Evolutionary conservation across 2,113 vertebrate genomes (phyloP), one percentile per base, ranked within the genome.

Genomic region (Chionomys nivalis): DNA sequence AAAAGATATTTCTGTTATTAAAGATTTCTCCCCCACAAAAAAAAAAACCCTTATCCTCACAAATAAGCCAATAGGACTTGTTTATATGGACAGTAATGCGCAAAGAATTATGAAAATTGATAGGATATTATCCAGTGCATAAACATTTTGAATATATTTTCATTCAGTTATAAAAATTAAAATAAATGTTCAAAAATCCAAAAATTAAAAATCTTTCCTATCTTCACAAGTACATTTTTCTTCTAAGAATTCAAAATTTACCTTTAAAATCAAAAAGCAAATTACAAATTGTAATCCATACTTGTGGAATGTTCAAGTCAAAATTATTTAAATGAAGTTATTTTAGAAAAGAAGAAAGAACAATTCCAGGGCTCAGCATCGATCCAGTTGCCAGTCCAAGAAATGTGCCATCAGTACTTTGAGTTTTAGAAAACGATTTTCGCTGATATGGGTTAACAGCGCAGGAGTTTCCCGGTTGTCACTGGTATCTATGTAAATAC

Each of bases 251-350:
- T 76, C 12, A 65, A 72, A 89, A 52, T 91, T 47, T 39, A 73
- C 39, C 39, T 95, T 95, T 93, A 44, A 93, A 90, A 79, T 90
- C 44, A 63, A 94, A 73, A 86, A n/a, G 63, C 14, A 95, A 88
- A 85, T 65, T 36, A 61, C 14, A 91, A 76, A 73, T 36, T 16
- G 28, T 7, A 89, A 70, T 52, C 63, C 7, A 66, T 6, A 17
- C 65, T 61, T 78, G 31, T 70, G 33, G 24, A 87, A 91, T 49
- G 16, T 89, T 91, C 44, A 85, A 52, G 81, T 89, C 39, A 94
- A 93, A 90, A 87, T 78, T 55, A 95, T 63, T 92, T 89, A 73
- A 92, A 86, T 95, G 31, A 96, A 79, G 93, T 92, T 10, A 61
- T 89, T 94, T 86, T 55, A 58, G 7, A 63, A 77, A 95, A 88